These are phyloP conservation scores for Zhuqinia jingwanae DNA, from an alignment of 2,888 invertebrate genomes.

Conservation along the genomic window DNA sequence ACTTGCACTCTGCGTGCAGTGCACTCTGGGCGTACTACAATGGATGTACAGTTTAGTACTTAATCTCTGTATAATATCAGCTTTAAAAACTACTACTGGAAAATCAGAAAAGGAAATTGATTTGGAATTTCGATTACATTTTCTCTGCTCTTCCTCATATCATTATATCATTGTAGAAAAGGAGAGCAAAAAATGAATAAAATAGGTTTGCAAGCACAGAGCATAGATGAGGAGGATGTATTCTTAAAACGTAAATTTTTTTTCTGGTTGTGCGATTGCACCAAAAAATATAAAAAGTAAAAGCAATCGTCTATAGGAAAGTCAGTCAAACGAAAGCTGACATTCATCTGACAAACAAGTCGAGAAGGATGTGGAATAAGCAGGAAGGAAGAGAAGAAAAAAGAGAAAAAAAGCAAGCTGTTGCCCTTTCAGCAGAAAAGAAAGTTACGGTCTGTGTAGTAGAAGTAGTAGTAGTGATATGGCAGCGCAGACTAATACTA, in stretches of 20 bases:
- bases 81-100: background rate
- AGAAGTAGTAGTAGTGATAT: no score
- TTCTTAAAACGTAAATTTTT: no score
- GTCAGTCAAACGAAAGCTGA: conserved; percentile 28
- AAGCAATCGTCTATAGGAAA: background rate
- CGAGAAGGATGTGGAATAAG: background rate
- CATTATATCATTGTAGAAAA: conserved; percentile 4
- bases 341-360: conserved; percentile 61
- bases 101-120: conserved; percentile 60
- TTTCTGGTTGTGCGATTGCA: conserved; percentile 13
- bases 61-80: conserved; percentile 47
- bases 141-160: background rate
- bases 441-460: no score
- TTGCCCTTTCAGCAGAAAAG: conserved; percentile 62
- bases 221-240: no score
- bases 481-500: background rate
- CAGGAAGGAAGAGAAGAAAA: background rate
- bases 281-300: background rate
- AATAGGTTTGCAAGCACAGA: background rate
- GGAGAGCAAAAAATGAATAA: background rate
- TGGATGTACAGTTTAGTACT: conserved; percentile 18
- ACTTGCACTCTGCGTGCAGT: conserved; percentile 31
- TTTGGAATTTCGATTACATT: conserved; percentile 48
- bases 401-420: conserved; percentile 48
- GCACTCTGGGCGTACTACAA: conserved; percentile 5